Evolutionary conservation across 1,140 invertebrate genomes (phyloP), one percentile per base, ranked within the genome.

Genomic region (Nephila pilipes): DNA sequence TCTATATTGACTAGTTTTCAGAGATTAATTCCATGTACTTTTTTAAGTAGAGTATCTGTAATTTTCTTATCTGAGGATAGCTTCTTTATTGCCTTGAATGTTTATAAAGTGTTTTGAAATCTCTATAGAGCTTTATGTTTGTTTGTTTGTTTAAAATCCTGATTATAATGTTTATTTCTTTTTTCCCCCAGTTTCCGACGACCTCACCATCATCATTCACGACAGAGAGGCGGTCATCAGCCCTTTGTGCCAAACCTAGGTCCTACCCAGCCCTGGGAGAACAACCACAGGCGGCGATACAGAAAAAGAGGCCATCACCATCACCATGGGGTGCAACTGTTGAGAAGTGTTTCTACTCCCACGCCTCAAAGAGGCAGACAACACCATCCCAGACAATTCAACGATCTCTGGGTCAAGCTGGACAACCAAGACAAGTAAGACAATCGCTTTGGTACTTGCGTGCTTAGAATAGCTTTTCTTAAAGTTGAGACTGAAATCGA

Each of bases 341-440:
- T 90, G 14, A 57, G 89, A 18, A 79, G 69, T 16, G 89, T 90
- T 1, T 79, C 89, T 4, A 90, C 89, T 8, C 65, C 89, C 1
- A 25, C 75, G 2, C 75, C 89, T 4, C n/a, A 29, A 29, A 38
- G 60, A n/a, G 79, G n/a, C 32, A 32, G 79, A 16, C 22, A 25
- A 5, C 38, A 83, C 22, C 89, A 90, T 8, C 89, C 79, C 5
- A 58, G 89, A 22, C 89, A 90, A 10, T 90, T 90, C 79, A 90
- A 90, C 25, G 89, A 90, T 36, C 46, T 90, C 10, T 90, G 89
- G 89, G 89, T 90, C 22, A 90, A 90, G n/a, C 29, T 90, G 55
- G 89, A 90, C 55, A 57, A 60, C 25, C 29, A 46, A 63, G 79
- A 90, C 18, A 90, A 46, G 89, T 90, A 63, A 88, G 58, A 36